These are phyloP conservation scores for Coptodon bakossiorum DNA, from an alignment of 2,113 vertebrate genomes.

Conservation along the genomic window DNA sequence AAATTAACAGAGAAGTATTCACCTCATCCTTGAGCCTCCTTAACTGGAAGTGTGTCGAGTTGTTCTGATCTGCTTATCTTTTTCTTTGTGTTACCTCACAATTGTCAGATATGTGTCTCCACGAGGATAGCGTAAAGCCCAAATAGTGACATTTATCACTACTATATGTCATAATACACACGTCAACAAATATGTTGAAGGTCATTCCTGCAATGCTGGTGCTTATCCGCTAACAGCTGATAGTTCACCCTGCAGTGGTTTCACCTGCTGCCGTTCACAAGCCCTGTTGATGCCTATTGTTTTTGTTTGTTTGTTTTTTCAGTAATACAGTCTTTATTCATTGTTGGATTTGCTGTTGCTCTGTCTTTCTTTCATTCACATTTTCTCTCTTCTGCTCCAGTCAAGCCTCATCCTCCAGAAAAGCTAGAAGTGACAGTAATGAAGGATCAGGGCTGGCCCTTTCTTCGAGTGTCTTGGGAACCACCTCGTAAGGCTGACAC, in stretches of 20 bases:
- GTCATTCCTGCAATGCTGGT: background rate
- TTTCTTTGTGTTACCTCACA: background rate
- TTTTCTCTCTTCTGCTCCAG: slow-evolving; percentile 53
- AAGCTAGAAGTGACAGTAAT: slow-evolving; percentile 66
- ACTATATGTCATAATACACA: background rate
- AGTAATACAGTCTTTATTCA: background rate
- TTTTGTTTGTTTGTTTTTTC: background rate
- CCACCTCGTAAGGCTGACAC: slow-evolving; percentile 74
- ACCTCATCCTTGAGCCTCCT: background rate
- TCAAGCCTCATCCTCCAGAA: slow-evolving; percentile 82
- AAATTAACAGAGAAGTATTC: background rate
- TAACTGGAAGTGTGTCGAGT: background rate
- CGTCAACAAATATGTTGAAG: background rate
- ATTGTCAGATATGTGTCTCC: background rate
- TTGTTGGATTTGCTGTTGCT: background rate
- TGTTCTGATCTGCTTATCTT: background rate
- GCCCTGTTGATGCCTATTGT: background rate
- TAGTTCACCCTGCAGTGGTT: background rate
- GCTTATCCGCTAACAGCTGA: background rate
- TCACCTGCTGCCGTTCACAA: background rate
- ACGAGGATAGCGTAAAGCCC: background rate
- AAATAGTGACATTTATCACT: background rate
- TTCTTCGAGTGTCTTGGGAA: slow-evolving; percentile 80
- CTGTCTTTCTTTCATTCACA: background rate
- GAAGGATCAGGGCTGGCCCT: slow-evolving; percentile 59